Evolutionary conservation across 2,113 vertebrate species (phyloP).

Genomic region (Peucedramus taeniatus): DNA sequence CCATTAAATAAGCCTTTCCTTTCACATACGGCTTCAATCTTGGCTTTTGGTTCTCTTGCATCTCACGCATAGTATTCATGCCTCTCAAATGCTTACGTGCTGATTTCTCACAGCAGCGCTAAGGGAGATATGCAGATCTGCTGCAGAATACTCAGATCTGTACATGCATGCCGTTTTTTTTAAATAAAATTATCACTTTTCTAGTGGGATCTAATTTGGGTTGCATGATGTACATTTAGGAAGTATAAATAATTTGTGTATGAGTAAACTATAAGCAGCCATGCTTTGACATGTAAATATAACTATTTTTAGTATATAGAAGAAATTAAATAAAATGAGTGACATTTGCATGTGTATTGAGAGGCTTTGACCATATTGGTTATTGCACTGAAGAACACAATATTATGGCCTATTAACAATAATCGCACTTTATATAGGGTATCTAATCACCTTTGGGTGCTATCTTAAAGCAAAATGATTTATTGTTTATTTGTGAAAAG

Average conservation of each 20-base stretch:
- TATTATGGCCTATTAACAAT: conserved; percentile 72
- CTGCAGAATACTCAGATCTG: neutral
- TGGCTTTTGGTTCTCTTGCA: neutral
- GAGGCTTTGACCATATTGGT: conserved; percentile 79
- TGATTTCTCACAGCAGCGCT: neutral
- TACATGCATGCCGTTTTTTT: neutral
- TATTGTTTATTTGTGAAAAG: conserved; percentile 60
- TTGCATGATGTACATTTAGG: conserved; percentile 56
- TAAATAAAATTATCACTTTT: conserved; percentile 40
- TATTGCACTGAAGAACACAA: conserved; percentile 80
- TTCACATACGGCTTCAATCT: neutral
- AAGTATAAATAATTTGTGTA: conserved; percentile 33
- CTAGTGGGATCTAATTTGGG: conserved; percentile 31
- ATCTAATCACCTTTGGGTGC: conserved; percentile 77
- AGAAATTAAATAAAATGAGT: conserved; percentile 40
- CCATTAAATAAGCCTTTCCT: neutral
- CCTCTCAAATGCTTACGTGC: conserved; percentile 8
- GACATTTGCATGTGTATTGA: conserved; percentile 72
- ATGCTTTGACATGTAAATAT: conserved; percentile 66
- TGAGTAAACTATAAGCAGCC: conserved; percentile 39
- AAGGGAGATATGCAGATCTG: neutral
- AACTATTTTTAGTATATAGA: conserved; percentile 56
- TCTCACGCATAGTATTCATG: neutral
- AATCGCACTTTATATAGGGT: conserved; percentile 81
- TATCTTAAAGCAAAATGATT: conserved; percentile 65